Evolutionary conservation across 2,888 invertebrate genomes (phyloP).

Genomic region (Xestia sexstrigata): DNA sequence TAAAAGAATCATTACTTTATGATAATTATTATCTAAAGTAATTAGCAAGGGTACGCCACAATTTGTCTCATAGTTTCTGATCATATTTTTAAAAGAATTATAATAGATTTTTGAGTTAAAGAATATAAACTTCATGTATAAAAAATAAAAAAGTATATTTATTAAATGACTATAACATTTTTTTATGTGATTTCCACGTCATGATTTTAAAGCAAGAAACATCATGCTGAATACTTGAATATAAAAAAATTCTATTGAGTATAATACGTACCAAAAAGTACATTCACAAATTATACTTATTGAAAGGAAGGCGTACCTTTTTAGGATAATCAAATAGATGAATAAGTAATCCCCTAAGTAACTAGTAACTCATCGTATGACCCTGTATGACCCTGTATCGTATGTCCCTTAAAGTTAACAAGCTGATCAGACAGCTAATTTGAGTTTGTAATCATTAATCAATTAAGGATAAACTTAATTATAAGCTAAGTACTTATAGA

Average conservation of each 20-base stretch:
- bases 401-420: not conserved
- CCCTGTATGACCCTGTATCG: no score
- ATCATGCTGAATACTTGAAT: not conserved
- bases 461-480: slow-evolving; percentile 16
- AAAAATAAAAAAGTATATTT: not conserved
- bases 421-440: slow-evolving; percentile 24
- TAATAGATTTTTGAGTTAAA: not conserved
- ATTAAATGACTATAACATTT: not conserved
- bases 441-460: slow-evolving; percentile 1
- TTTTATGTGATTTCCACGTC: not conserved
- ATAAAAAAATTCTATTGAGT: not conserved
- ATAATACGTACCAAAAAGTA: not conserved
- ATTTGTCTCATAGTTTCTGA: not conserved
- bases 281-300: not conserved
- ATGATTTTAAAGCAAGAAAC: not conserved
- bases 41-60: slow-evolving; percentile 11
- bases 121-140: no score
- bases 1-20: not conserved
- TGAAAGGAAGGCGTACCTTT: slow-evolving; percentile 33
- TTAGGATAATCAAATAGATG: slow-evolving; percentile 8
- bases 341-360: slow-evolving; percentile 5
- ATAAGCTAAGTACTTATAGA: slow-evolving; percentile 28
- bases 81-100: not conserved
- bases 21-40: not conserved
- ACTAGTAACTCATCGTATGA: slow-evolving; percentile 15